Percentiles rank a stretch among this genome's conserved stretches.
Conservation (phyloP, 1,140 invertebrate species). For the Caenorhabditis tropicalis region DNA sequence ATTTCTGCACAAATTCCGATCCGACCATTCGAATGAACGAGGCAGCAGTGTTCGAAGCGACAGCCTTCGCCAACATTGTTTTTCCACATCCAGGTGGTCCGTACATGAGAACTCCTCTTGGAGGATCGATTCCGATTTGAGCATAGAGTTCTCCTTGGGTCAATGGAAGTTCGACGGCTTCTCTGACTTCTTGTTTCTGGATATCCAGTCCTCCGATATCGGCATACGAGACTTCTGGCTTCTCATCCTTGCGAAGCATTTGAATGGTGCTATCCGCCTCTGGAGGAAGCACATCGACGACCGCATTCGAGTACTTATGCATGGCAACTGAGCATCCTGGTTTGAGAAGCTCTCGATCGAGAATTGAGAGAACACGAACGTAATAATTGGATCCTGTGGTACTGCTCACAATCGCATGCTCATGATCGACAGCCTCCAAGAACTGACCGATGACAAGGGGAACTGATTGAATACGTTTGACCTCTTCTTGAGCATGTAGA, state of each 20-base stretch:
- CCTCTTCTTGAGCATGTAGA: slow-evolving; percentile 91
- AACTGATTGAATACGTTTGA: slow-evolving; percentile 94
- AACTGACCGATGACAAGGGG: slow-evolving; percentile 95
- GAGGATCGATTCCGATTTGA: slow-evolving; percentile 78
- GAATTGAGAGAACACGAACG: slow-evolving; percentile 89
- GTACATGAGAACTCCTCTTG: slow-evolving; percentile 76
- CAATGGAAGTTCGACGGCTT: slow-evolving; percentile 95
- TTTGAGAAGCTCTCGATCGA: slow-evolving; percentile 92
- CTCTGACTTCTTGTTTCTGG: slow-evolving; percentile 98
- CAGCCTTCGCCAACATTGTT: slow-evolving; percentile 93
- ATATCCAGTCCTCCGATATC: slow-evolving; percentile 99
- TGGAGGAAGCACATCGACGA: slow-evolving; percentile 93
- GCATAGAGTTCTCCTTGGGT: slow-evolving; percentile 98
- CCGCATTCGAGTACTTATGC: slow-evolving; percentile 93
- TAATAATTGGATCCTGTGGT: slow-evolving; percentile 81
- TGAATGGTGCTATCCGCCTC: slow-evolving; percentile 95
- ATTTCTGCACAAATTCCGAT: slow-evolving; percentile 99
- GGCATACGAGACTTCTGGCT: slow-evolving; percentile 93
- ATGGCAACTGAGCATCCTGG: slow-evolving; percentile 93
- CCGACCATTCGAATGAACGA: slow-evolving; percentile 97
- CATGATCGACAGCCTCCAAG: slow-evolving; percentile 94
- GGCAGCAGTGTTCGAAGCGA: slow-evolving; percentile 75
- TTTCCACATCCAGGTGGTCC: slow-evolving; percentile 89
- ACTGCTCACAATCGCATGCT: slow-evolving; percentile 89
- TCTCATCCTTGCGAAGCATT: slow-evolving; percentile 96